These are phyloP conservation scores for Ormia ochracea DNA, from an alignment of 2,888 invertebrate species.

Conservation along the genomic window DNA sequence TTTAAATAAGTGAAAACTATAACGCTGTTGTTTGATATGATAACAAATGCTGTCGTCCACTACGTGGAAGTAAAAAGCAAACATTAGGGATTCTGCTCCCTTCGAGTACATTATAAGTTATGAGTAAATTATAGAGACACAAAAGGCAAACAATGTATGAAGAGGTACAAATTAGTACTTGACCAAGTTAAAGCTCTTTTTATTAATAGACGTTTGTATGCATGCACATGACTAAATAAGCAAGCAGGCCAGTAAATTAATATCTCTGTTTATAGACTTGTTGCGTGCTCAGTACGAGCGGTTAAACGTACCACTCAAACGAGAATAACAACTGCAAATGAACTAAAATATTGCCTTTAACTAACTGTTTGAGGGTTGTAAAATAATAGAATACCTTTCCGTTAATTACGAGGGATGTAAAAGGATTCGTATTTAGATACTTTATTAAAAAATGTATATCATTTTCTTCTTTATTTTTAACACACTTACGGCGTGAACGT, in stretches of 20 bases:
- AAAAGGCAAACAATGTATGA: slow-evolving; percentile 12
- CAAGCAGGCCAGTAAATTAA: neutral
- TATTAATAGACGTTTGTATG: neutral
- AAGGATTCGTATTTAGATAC: too few species aligned
- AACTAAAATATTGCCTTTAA: slow-evolving; percentile 7
- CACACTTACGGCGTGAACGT: too few species aligned
- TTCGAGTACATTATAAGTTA: neutral
- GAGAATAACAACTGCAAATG: neutral
- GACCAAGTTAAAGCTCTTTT: slow-evolving; percentile 8
- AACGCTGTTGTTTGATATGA: neutral
- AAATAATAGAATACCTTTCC: neutral
- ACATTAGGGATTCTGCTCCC: neutral
- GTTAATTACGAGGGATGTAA: too few species aligned
- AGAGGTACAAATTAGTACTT: slow-evolving; percentile 9
- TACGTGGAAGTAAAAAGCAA: neutral
- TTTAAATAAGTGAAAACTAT: neutral
- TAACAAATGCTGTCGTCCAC: neutral
- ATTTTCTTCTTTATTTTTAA: too few species aligned
- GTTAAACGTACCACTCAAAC: neutral
- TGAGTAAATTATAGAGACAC: slow-evolving; percentile 12
- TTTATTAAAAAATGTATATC: too few species aligned
- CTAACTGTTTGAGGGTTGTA: neutral
- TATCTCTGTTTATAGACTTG: neutral
- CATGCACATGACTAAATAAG: neutral
- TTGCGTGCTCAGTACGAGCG: neutral